These are phyloP conservation scores for Molothrus aeneus DNA, from an alignment of 2,797 vertebrate species.

Conservation along the genomic window DNA sequence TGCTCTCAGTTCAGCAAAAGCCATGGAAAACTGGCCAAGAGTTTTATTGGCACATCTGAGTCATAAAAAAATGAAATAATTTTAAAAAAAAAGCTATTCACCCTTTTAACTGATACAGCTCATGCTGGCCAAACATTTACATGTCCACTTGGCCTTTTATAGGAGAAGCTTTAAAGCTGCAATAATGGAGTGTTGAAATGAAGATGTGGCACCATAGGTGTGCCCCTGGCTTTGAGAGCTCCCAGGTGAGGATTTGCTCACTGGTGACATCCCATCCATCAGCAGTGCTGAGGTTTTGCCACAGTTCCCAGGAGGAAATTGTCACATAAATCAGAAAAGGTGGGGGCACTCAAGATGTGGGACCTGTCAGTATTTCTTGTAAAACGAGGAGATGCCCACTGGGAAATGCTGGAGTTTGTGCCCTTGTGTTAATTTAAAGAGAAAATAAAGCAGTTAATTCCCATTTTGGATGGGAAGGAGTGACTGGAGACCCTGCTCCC, in stretches of 20 bases:
- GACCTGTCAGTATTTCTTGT: neutral
- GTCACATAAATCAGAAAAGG: conserved; percentile 47
- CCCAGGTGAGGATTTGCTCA: conserved; percentile 3
- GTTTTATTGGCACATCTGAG: conserved; percentile 23
- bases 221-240: neutral
- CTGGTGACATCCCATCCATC: conserved; percentile 66
- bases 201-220: neutral
- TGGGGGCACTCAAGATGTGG: neutral
- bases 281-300: conserved; percentile 47
- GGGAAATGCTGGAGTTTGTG: neutral
- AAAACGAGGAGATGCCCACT: neutral
- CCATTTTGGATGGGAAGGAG: neutral
- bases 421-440: neutral
- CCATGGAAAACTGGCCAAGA: conserved; percentile 17
- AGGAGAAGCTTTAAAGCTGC: neutral
- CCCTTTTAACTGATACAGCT: neutral
- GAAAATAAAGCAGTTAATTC: neutral
- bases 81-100: neutral
- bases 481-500: neutral
- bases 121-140: neutral
- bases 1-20: neutral
- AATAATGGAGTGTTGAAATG: neutral
- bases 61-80: neutral
- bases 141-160: conserved; percentile 25
- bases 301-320: conserved; percentile 43